Evolutionary conservation across 2,113 vertebrate genomes (phyloP), one percentile per base, ranked within the genome.

Genomic region (Thunnus thynnus): DNA sequence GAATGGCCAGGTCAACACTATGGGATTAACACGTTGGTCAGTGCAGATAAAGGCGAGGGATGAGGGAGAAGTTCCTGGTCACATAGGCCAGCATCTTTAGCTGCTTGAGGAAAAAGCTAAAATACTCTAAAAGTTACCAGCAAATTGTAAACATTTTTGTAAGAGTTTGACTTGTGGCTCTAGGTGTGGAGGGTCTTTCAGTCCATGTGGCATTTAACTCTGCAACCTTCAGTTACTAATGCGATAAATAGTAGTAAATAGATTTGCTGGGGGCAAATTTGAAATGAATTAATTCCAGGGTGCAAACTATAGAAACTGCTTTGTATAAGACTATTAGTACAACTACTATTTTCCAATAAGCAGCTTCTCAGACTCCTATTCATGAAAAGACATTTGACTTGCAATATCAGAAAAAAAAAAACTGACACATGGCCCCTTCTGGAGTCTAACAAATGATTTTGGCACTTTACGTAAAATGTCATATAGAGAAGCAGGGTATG

Each of bases 1-100:
- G 87, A 94, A 94, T 89, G 93, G 93, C 91, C 91, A 93, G 88
- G 93, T 94, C 93, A 89, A 70, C 83, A 84, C 72, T 83, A 85
- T 66, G 62, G 79, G 91, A 93, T 93, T 93, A 86, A 89, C 90
- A 79, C 72, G 60, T 70, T 77, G 78, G 82, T 89, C 86, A 80
- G 79, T 83, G 76, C 70, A 73, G 82, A 79, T 75, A 78, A 86
- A 89, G 83, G 79, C 25, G 52, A 69, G 25, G 48, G 69, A 67
- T 60, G 65, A 55, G 41, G 41, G 57, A 58, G 13, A 68, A 57
- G 65, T 44, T 79, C 16, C 44, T 66, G 55, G 17, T 56, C 55
- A 78, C 60, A 25, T 3, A 82, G 20, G 62, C 46, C 62, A 68
- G 30, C 17, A 48, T 57, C 44, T 83, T 72, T 58, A n/a, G 41